A percentile compares a stretch with the other conserved stretches of the same genome.
These are phyloP conservation scores for Mactra quadrangularis DNA, from an alignment of 1,140 invertebrate species.

Conservation along the genomic window DNA sequence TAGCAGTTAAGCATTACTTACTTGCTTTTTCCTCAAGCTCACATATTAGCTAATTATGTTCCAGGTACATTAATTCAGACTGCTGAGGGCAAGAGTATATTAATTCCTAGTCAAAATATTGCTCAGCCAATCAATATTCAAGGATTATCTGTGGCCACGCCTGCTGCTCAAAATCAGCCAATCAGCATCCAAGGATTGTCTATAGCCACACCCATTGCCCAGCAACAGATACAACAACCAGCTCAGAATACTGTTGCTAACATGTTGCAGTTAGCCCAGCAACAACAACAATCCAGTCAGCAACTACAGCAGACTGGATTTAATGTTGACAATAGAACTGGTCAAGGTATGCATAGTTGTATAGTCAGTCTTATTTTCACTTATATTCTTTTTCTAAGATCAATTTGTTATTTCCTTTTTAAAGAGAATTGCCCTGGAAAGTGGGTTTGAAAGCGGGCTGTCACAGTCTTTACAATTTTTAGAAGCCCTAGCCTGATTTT, in stretches of 20 bases:
- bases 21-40: no score
- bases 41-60: no score
- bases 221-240: constrained; percentile 56
- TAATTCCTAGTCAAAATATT: constrained; percentile 71
- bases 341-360: not conserved
- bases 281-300: constrained; percentile 7
- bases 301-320: constrained; percentile 6
- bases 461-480: no score
- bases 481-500: no score
- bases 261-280: constrained; percentile 39
- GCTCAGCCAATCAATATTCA: constrained; percentile 71
- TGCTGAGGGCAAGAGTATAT: constrained; percentile 73
- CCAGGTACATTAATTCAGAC: constrained; percentile 75
- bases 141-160: constrained; percentile 57
- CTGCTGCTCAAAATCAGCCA: constrained; percentile 54
- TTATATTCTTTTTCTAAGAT: not conserved
- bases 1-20: no score
- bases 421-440: no score
- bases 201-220: constrained; percentile 44
- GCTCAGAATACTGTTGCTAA: constrained; percentile 28
- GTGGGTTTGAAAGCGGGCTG: no score
- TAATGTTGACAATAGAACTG: constrained; percentile 46
- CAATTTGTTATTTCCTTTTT: no score
- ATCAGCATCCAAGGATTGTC: constrained; percentile 69
- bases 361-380: not conserved